Evolutionary conservation across 35 echinoderm and acorn worm genomes (phyloP).

Genomic region (Eucidaris tribuloides): DNA sequence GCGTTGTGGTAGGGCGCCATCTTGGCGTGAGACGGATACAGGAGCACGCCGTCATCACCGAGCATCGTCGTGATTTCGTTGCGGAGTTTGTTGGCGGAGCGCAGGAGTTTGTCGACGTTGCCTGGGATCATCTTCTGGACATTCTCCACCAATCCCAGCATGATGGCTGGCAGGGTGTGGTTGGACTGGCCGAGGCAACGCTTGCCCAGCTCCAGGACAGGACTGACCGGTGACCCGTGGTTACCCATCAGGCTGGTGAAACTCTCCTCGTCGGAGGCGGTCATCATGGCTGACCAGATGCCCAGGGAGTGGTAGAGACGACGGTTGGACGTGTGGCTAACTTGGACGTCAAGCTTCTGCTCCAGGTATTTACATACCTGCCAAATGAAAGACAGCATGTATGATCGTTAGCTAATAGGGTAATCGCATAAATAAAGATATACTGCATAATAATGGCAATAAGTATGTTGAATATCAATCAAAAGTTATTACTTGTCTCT

Average conservation of each 20-base stretch:
- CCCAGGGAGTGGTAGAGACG: conserved; percentile 70
- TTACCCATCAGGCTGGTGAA: conserved; percentile 69
- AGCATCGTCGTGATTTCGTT: conserved; percentile 66
- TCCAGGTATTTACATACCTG: conserved; percentile 83
- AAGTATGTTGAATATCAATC: too few relatives aligned
- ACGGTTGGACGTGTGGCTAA: conserved; percentile 44
- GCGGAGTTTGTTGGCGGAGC: conserved; percentile 52
- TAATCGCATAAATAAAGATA: too few relatives aligned
- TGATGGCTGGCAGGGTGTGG: conserved; percentile 85
- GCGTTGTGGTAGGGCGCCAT: conserved; percentile 93
- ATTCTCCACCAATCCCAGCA: conserved; percentile 68
- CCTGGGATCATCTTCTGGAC: conserved; percentile 63
- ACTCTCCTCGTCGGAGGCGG: conserved; percentile 44
- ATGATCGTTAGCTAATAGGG: too few relatives aligned
- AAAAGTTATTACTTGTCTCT: too few relatives aligned
- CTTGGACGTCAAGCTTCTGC: conserved; percentile 53
- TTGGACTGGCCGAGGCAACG: conserved; percentile 60
- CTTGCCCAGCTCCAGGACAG: conserved; percentile 58
- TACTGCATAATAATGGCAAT: too few relatives aligned
- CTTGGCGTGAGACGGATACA: conserved; percentile 96
- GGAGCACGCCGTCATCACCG: conserved; percentile 75
- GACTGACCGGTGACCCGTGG: conserved; percentile 53
- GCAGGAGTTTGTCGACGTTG: conserved; percentile 22
- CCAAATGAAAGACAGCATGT: background rate
- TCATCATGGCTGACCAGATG: conserved; percentile 88